phyloP scores from a whole-genome alignment of 2,888 invertebrate genomes.

The Epirrhoe alternata region DNA sequence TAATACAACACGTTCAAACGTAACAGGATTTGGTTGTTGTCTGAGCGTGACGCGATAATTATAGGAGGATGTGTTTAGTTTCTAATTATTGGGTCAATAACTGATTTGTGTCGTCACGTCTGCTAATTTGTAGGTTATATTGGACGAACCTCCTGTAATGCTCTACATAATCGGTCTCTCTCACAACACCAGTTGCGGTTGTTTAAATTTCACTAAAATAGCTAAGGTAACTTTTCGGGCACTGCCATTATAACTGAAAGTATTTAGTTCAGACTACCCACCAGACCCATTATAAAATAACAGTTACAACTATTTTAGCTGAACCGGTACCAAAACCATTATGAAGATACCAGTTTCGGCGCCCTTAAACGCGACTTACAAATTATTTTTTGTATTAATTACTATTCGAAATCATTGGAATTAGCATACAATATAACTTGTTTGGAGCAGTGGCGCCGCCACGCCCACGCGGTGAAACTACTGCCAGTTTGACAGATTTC shows the following conservation, averaged over 20 bases:
- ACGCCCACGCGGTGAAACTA: constrained; percentile 57
- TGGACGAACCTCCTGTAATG: background rate
- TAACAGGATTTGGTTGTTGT: constrained; percentile 31
- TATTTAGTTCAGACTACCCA: constrained; percentile 27
- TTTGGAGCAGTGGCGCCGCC: constrained; percentile 65
- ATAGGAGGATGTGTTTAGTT: constrained; percentile 23
- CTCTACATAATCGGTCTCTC: too few relatives aligned
- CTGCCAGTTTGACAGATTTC: constrained; percentile 32
- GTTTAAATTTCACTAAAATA: background rate
- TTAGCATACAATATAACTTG: constrained; percentile 81
- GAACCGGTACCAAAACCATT: constrained; percentile 52
- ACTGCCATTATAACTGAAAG: background rate
- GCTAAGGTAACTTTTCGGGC: constrained; percentile 3
- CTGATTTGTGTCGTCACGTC: constrained; percentile 16
- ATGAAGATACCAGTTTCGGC: constrained; percentile 63
- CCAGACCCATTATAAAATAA: constrained; percentile 26
- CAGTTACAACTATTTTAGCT: constrained; percentile 40
- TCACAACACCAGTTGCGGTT: too few relatives aligned
- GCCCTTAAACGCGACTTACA: constrained; percentile 64
- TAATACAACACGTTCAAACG: constrained; percentile 20
- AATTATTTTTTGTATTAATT: constrained; percentile 73
- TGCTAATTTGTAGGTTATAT: constrained; percentile 1
- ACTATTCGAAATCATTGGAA: constrained; percentile 71
- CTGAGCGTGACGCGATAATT: constrained; percentile 25
- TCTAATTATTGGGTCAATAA: constrained; percentile 21